Conservation (phyloP, 2,797 vertebrate species). For the Syndactyla subalaris region DNA sequence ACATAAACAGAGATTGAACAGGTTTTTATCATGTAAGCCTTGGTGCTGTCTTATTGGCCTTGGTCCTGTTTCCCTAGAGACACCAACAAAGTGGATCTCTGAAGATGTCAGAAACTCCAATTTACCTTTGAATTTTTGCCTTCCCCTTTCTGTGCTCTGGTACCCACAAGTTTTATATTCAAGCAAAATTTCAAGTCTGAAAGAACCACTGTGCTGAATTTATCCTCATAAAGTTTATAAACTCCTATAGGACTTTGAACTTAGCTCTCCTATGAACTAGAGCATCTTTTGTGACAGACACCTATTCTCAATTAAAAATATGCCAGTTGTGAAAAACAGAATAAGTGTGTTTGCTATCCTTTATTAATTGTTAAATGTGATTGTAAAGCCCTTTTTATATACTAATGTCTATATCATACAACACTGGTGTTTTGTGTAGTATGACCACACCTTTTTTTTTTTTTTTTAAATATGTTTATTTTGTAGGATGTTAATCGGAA, state of each 20-base stretch:
- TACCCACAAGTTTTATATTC: neutral
- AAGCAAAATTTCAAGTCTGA: neutral
- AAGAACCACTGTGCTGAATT: neutral
- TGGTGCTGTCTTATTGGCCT: neutral
- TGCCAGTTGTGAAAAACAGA: neutral
- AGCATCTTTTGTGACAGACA: neutral
- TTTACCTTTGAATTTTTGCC: neutral
- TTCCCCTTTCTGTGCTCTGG: neutral
- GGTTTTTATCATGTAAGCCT: neutral
- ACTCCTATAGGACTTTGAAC: neutral
- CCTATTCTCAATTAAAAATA: neutral
- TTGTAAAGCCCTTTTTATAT: neutral
- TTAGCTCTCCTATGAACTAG: neutral
- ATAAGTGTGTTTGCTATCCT: neutral
- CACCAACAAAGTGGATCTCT: neutral
- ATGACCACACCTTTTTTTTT: neutral
- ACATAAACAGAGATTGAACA: neutral
- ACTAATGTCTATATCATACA: neutral
- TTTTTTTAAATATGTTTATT: neutral
- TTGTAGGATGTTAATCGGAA: conserved; percentile 93
- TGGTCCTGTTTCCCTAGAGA: neutral
- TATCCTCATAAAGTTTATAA: neutral
- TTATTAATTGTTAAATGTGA: neutral
- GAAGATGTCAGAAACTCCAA: neutral
- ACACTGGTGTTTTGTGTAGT: neutral